Evolutionary conservation across 2,113 vertebrate genomes (phyloP), one percentile per base, ranked within the genome.

Genomic region (Poeciliopsis retropinna): DNA sequence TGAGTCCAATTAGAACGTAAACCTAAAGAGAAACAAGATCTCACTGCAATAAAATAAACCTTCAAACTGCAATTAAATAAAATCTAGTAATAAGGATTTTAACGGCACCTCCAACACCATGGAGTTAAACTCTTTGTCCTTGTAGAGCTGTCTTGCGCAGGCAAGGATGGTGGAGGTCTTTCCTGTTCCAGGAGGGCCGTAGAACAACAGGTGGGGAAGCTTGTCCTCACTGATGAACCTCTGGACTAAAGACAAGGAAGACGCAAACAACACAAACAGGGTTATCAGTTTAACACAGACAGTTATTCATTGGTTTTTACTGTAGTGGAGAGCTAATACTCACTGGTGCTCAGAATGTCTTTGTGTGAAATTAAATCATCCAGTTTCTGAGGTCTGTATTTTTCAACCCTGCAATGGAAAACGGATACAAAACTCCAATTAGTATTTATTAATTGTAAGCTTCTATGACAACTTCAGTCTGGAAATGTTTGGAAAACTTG

Each of bases 141-240:
- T 96, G 88, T 98, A 99, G 1, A 99, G 96, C 91, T 98, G 97
- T 76, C 78, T 94, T 47, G 97, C 97, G 57, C 96, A 97, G 25
- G 98, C 98, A 0, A 99, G 94, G 86, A 99, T 98, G 73, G 98
- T 97, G 13, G 97, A 98, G 1, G 98, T 99, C 89, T 99, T 99
- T 0, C 98, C 98, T 0, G 98, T 99, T 12, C 98, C 98, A 0
- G 97, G 98, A 0, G 98, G 98, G 0, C 98, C 98, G n/a, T 99
- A 99, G 79, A 99, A 95, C 67, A 99, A 92, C 4, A 99, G 94
- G 31, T 99, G 98, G 0, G 98, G 97, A 47, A 99, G 93, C 1
- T 95, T 94, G 47, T 98, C 98, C 90, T 99, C 96, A 32, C 85
- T 97, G 89, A 99, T 97, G 80, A 99, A 99, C 73, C 90, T 96